Evolutionary conservation across 1,140 invertebrate genomes (phyloP), one percentile per base, ranked within the genome.

Genomic region (Heterodera carotae): DNA sequence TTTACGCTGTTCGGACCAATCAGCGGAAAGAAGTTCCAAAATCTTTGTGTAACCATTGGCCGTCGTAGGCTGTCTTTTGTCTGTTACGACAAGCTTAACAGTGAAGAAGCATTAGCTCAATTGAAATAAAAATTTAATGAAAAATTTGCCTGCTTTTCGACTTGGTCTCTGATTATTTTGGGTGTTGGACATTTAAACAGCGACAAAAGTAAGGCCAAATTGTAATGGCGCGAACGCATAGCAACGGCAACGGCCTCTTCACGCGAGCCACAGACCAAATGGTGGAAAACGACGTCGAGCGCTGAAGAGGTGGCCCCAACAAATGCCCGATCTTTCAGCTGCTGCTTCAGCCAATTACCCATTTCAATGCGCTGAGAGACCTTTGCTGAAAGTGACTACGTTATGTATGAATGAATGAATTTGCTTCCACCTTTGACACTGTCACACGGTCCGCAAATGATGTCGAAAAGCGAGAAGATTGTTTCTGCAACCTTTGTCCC

Each of bases 181-280:
- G 64, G 25, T 34, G 10, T 62, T 1, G 56, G 48, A 36, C 33
- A 59, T 62, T 74, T 34, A 25, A 56, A 74, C 27, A 62, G n/a
- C 29, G 48, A 74, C 36, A 74, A 27, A 62, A 74, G 33, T n/a
- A 74, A 62, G 10, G 56, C 72, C 56, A 74, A 74, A 74, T 74
- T 74, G 39, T 62, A 74, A 29, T 62, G 64, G 27, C 59, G 59
- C 33, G 15, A 6, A 2, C 64, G 34, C 0, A 25, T 10, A 22
- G 72, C 72, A 56, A 29, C 33, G 18, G 31, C 56, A 18, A 64
- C 27, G 15, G 72, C 72, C 64, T 59, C 64, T 64, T 64, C 15
- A 31, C 25, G 22, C n/a, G 59, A 22, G 43, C 72, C 72, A 36
- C 64, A 62, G 27, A 74, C 64, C 36, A 74, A 62, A 62, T 36